Base-by-base conservation (phyloP, 1,140 invertebrate genomes). In the Pararge aegeria region DNA sequence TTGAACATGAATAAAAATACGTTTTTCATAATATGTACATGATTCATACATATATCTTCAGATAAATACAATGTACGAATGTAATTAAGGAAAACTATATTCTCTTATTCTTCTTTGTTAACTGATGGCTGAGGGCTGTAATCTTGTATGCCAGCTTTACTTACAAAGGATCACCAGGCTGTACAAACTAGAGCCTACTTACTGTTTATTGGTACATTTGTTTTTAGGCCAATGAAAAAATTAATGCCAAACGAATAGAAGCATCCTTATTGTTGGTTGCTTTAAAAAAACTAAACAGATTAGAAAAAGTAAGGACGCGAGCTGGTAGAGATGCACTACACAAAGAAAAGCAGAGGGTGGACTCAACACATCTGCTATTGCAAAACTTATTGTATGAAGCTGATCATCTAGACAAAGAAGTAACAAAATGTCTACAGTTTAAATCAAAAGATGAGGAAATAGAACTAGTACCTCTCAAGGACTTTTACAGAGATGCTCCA, bases 341-440 rank as follows among this genome's bases (percentile, higher is more conserved):
- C 49, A 91, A 94, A 82, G 95, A 95, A 55, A 98, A 98, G 83
- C 94, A 95, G 69, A 94, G 94, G 69, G 96, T 98, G 0, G 98
- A 99, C 73, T 95, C 94, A 58, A 95, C 95, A 68, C 96, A 98
- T 90, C 88, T 99, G 16, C 95, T 97, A 69, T 91, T 98, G 54
- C 97, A 99, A 86, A 99, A 99, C 90, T 91, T 99, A n/a, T 84
- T 98, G 0, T 99, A 99, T 88, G 98, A 99, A 92, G 94, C 96
- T 9, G 95, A 96, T 80, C 97, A 99, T 91, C 91, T 99, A 1
- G 95, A 97, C 64, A 97, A 97, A 72, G 97, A 99, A 93, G 97
- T 98, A 10, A 94, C 95, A 1, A 98, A 98, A 79, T 98, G 98
- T 87, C 90, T 97, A 20, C 96, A 98, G 78, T 98, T 98, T 79